Percentiles rank a stretch among this genome's conserved stretches.
These are phyloP conservation scores for Ibidorhyncha struthersii DNA, from an alignment of 2,113 vertebrate species.

Conservation along the genomic window DNA sequence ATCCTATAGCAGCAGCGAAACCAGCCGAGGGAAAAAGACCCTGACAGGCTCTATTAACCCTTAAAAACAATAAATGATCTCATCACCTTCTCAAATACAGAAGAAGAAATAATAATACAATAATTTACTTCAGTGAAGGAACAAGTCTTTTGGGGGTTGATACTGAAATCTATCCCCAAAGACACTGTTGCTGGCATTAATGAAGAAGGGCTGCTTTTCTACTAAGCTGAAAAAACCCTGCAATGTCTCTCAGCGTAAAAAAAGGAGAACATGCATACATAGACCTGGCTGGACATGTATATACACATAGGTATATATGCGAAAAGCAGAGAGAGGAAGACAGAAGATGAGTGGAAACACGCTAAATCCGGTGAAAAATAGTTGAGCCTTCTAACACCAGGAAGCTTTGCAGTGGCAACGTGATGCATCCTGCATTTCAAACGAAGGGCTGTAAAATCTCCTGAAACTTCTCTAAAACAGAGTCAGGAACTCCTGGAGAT, in stretches of 20 bases:
- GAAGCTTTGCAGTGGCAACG: background rate
- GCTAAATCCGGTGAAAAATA: background rate
- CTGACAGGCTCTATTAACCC: conserved; percentile 69
- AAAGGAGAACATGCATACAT: background rate
- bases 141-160: conserved; percentile 22
- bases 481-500: background rate
- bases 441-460: background rate
- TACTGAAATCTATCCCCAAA: background rate
- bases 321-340: background rate
- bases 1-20: conserved; percentile 64
- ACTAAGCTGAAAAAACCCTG: background rate
- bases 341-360: background rate
- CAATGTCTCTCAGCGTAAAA: background rate
- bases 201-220: background rate
- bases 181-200: background rate
- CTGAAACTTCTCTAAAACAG: background rate
- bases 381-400: background rate
- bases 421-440: background rate
- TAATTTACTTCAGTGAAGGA: conserved; percentile 55
- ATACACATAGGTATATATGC: too few species aligned
- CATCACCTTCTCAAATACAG: conserved; percentile 56
- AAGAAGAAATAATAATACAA: conserved; percentile 49
- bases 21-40: conserved; percentile 43
- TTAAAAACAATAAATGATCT: conserved; percentile 76
- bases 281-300: accelerated